A percentile compares a stretch with the other conserved stretches of the same genome.
These are phyloP conservation scores for Microctonus aethiopoides DNA, from an alignment of 2,888 invertebrate genomes.

Conservation along the genomic window DNA sequence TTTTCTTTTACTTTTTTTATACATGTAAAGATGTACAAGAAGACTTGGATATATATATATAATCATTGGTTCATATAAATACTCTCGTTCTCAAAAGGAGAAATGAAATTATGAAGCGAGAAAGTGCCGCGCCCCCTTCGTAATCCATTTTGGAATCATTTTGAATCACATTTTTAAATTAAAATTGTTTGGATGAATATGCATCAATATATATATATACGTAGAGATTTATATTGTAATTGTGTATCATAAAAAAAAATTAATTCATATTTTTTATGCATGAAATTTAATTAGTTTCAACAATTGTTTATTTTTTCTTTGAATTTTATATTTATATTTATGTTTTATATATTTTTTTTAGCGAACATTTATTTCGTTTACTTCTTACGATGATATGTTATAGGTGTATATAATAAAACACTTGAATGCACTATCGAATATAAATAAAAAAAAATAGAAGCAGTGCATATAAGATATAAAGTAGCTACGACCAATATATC, in stretches of 20 bases:
- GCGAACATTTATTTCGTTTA: no score
- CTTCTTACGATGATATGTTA: no score
- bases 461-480: not conserved
- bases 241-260: no score
- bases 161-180: not conserved
- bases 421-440: not conserved
- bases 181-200: not conserved
- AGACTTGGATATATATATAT: not conserved
- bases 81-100: conserved; percentile 5
- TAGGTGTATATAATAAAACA: not conserved
- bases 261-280: no score
- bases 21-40: no score
- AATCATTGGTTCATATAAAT: conserved; percentile 11
- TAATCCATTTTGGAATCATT: conserved; percentile 27
- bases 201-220: no score
- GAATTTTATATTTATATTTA: no score
- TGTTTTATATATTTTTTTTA: no score
- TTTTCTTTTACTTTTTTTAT: no score
- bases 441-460: not conserved
- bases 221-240: no score
- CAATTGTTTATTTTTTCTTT: no score
- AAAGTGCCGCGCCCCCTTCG: conserved; percentile 43
- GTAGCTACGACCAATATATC: conserved; percentile 22
- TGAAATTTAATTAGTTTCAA: no score
- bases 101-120: conserved; percentile 26